Conservation (phyloP, 2,888 invertebrate species). For the Crioceris asparagi region DNA sequence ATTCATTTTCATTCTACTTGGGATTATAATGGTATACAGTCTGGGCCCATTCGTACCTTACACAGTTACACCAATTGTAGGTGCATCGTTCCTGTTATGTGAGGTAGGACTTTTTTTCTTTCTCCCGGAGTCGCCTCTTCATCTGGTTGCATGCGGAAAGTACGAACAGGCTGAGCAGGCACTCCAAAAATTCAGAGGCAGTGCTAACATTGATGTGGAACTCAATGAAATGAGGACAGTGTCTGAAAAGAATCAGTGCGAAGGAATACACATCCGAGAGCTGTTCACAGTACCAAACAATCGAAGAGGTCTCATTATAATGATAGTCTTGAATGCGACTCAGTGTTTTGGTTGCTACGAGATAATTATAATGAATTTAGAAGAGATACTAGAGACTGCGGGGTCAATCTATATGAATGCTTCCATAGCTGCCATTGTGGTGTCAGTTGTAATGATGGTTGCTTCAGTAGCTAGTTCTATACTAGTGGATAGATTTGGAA, state of each 20-base stretch:
- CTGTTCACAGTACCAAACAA: constrained; percentile 31
- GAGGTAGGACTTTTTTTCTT: constrained; percentile 31
- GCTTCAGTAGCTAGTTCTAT: constrained; percentile 27
- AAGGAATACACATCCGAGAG: constrained; percentile 30
- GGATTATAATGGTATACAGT: constrained; percentile 27
- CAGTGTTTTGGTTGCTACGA: constrained; percentile 35
- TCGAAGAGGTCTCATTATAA: constrained; percentile 31
- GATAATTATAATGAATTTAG: constrained; percentile 35
- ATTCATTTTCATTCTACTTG: constrained; percentile 34
- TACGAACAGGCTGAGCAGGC: constrained; percentile 28
- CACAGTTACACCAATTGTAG: constrained; percentile 22
- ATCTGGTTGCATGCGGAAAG: constrained; percentile 28
- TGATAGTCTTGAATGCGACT: constrained; percentile 31
- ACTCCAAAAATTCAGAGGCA: constrained; percentile 23
- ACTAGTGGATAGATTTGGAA: constrained; percentile 32
- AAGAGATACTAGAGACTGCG: constrained; percentile 31
- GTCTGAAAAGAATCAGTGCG: constrained; percentile 29
- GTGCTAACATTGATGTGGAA: constrained; percentile 29
- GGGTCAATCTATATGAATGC: constrained; percentile 28
- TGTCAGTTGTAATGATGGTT: constrained; percentile 30
- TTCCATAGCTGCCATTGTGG: constrained; percentile 30
- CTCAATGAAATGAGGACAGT: constrained; percentile 29
- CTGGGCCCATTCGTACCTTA: constrained; percentile 26
- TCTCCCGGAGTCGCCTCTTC: constrained; percentile 35
- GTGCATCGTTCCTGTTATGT: constrained; percentile 24